phyloP scores from a whole-genome alignment of 2,113 vertebrate species.

The Silurus asotus region DNA sequence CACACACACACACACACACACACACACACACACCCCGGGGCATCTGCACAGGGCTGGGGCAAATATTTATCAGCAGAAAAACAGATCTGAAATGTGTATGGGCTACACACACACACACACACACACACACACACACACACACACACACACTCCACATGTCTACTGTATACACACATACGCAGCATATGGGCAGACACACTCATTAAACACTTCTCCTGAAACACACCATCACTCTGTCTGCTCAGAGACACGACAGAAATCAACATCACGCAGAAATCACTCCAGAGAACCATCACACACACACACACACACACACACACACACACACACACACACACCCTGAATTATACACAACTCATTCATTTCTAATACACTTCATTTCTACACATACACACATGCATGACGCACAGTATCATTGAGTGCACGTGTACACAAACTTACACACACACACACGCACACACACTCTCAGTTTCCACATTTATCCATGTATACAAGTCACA shows the following conservation, averaged over 20 bases:
- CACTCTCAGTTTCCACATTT: no score
- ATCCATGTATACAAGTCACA: no score
- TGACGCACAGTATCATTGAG: no score
- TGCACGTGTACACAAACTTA: no score
- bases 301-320: background rate
- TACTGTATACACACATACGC: background rate
- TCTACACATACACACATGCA: no score
- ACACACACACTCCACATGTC: background rate
- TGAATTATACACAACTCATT: no score
- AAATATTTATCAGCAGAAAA: background rate
- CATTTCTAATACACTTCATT: no score
- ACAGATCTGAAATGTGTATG: background rate
- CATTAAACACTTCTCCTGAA: constrained; percentile 1
- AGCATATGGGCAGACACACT: background rate
- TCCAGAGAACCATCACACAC: background rate
- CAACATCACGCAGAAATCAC: background rate
- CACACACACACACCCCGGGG: background rate
- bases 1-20: background rate
- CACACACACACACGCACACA: no score
- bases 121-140: background rate
- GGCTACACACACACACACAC: background rate
- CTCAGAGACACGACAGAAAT: background rate
- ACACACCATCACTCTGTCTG: background rate
- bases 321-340: background rate
- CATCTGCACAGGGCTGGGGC: background rate